Evolutionary conservation across 1,140 invertebrate species (phyloP).

Genomic region (Lordiphosa clarofinis): DNA sequence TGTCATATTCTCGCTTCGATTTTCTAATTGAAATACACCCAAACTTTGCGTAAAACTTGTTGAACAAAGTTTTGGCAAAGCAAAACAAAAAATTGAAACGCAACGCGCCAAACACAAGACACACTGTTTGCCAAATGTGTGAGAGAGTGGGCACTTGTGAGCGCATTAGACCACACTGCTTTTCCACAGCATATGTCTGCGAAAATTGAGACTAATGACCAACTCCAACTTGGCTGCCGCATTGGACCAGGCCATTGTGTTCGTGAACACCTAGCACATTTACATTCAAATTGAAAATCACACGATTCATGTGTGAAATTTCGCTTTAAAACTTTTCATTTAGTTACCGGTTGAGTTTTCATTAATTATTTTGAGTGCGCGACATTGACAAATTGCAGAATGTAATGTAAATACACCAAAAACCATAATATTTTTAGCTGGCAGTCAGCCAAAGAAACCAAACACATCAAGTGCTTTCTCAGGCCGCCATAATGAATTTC

Average conservation of each 20-base stretch:
- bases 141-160: conserved; percentile 16
- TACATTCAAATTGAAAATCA: conserved; percentile 51
- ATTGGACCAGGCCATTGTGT: neutral
- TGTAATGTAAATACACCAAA: conserved; percentile 10
- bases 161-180: conserved; percentile 26
- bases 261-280: conserved; percentile 50
- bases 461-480: conserved; percentile 22
- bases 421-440: conserved; percentile 1
- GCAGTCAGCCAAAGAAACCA: neutral
- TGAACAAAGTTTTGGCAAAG: conserved; percentile 28
- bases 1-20: conserved; percentile 18
- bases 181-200: conserved; percentile 1
- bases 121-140: conserved; percentile 29
- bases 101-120: conserved; percentile 31
- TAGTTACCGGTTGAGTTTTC: conserved; percentile 23
- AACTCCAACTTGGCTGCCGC: conserved; percentile 10
- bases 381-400: conserved; percentile 53
- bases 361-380: conserved; percentile 53
- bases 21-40: conserved; percentile 56
- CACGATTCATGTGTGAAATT: conserved; percentile 24
- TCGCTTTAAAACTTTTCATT: neutral
- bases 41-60: conserved; percentile 60
- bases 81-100: conserved; percentile 11
- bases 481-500: conserved; percentile 33
- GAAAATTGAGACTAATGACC: conserved; percentile 37